These are phyloP conservation scores for Aphelenchoides besseyi DNA, from an alignment of 1,140 invertebrate genomes.

Conservation along the genomic window DNA sequence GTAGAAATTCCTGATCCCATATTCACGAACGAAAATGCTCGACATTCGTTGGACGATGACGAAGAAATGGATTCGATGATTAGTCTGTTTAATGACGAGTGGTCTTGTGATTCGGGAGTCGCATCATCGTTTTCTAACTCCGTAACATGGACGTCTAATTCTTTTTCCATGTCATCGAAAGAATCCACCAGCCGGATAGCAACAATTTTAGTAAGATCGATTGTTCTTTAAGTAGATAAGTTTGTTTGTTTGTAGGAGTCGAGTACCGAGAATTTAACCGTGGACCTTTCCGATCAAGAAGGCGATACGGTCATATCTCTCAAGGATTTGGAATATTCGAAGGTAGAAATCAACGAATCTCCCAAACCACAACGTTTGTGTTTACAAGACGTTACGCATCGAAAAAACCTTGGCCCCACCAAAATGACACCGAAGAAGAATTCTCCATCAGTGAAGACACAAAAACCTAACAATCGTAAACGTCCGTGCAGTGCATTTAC, in stretches of 20 bases:
- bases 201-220: not conserved
- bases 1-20: not conserved
- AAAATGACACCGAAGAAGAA: not conserved
- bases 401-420: too few species aligned
- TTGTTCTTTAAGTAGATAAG: not conserved
- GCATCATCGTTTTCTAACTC: not conserved
- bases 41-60: not conserved
- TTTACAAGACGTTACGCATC: slow-evolving; percentile 1
- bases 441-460: not conserved
- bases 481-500: not conserved
- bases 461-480: not conserved
- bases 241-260: not conserved
- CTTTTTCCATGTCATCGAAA: not conserved
- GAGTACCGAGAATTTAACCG: not conserved
- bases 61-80: not conserved
- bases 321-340: not conserved
- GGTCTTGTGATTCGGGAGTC: not conserved
- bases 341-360: not conserved
- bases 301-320: not conserved
- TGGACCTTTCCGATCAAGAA: slow-evolving; percentile 5
- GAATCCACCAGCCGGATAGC: not conserved
- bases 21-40: slow-evolving; percentile 5
- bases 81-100: not conserved
- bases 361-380: not conserved
- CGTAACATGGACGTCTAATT: not conserved